phyloP scores from a whole-genome alignment of 1,140 invertebrate genomes.

The Cardiocondyla obscurior region DNA sequence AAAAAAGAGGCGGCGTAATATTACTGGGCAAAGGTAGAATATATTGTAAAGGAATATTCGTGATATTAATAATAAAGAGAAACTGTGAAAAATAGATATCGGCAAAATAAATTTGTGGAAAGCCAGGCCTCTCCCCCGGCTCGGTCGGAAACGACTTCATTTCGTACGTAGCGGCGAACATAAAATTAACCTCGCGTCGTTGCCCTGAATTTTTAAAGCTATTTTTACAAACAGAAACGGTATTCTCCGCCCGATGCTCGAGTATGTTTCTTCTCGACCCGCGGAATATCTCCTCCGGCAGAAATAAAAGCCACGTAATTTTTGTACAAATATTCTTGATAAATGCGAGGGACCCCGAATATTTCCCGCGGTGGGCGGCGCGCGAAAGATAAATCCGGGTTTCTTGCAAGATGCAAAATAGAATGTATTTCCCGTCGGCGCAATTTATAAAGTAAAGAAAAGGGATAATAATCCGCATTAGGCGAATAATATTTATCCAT shows the following conservation, averaged over 20 bases:
- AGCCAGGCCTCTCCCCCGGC: no score
- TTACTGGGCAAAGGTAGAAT: background rate
- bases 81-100: background rate
- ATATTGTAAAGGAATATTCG: background rate
- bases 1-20: background rate
- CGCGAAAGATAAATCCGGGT: conserved; percentile 36
- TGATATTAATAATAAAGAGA: background rate
- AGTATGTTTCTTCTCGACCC: background rate
- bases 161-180: background rate
- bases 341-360: background rate
- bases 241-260: background rate
- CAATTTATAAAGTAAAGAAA: conserved; percentile 17
- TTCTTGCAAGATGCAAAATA: conserved; percentile 30
- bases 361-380: background rate
- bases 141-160: background rate
- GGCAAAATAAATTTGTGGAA: background rate
- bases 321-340: conserved; percentile 4
- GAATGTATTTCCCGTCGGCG: background rate
- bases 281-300: background rate
- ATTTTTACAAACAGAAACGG: background rate
- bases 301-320: background rate
- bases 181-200: background rate
- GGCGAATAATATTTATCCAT: conserved; percentile 45
- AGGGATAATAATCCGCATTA: conserved; percentile 30
- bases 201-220: background rate